These are phyloP conservation scores for Muntiacus muntjak DNA, from an alignment of 2,113 vertebrate genomes.

Conservation along the genomic window DNA sequence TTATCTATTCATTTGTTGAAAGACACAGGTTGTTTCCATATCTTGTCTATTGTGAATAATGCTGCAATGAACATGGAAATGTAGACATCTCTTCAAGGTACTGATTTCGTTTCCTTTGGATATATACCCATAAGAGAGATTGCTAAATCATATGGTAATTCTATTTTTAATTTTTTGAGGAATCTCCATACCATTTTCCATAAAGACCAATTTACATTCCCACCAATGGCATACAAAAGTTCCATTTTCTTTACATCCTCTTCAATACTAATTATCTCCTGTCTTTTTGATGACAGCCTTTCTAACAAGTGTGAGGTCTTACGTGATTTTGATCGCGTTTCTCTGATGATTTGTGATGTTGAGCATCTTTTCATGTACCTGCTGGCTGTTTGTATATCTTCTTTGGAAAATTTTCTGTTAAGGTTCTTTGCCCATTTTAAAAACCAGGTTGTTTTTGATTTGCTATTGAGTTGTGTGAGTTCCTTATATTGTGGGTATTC, in stretches of 20 bases:
- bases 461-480: neutral
- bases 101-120: neutral
- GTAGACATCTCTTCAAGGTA: neutral
- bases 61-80: neutral
- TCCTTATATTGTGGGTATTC: neutral
- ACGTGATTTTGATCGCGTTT: neutral
- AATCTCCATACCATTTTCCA: neutral
- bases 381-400: neutral
- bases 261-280: neutral
- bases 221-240: neutral
- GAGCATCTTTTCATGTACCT: neutral
- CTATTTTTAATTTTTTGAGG: neutral
- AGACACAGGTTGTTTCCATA: neutral
- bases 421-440: neutral
- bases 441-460: neutral
- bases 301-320: neutral
- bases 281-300: neutral
- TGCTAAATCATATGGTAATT: neutral
- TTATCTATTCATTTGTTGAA: neutral
- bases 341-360: neutral
- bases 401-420: neutral
- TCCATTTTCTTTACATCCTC: neutral
- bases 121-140: neutral
- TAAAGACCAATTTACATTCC: neutral
- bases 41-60: neutral